Conservation (phyloP, 1,140 invertebrate genomes). For the Dendrolimus kikuchii region DNA sequence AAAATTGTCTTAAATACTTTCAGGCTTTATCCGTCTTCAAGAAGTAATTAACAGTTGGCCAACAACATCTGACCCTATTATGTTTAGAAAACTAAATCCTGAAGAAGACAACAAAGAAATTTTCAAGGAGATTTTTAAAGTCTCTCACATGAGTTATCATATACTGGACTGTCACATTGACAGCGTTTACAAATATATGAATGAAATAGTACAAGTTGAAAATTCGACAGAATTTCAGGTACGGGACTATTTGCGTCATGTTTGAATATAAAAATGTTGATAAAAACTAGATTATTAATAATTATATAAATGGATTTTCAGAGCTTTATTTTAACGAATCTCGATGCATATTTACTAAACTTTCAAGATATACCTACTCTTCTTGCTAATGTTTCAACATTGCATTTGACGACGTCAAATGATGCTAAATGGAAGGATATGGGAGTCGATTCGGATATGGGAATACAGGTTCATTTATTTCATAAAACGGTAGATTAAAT, state of each 20-base stretch:
- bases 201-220: constrained; percentile 48
- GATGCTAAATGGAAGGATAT: constrained; percentile 47
- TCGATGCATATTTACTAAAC: constrained; percentile 47
- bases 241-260: constrained; percentile 2
- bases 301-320: constrained; percentile 16
- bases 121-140: constrained; percentile 57
- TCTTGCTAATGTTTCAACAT: constrained; percentile 51
- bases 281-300: too few species aligned
- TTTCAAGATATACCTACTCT: constrained; percentile 40
- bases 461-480: constrained; percentile 22
- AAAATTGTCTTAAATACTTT: constrained; percentile 9
- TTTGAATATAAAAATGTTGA: too few species aligned
- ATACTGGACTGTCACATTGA: constrained; percentile 49
- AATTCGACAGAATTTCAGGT: constrained; percentile 58
- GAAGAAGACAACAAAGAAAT: constrained; percentile 50
- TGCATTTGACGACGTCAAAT: constrained; percentile 44
- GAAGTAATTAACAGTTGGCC: constrained; percentile 59
- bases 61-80: constrained; percentile 38
- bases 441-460: constrained; percentile 30
- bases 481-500: background rate
- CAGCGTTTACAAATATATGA: constrained; percentile 48
- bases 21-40: constrained; percentile 58
- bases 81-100: constrained; percentile 46
- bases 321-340: constrained; percentile 54
- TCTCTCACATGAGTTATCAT: constrained; percentile 49